A percentile compares a stretch with the other conserved stretches of the same genome.
Evolutionary conservation across 2,888 invertebrate genomes (phyloP).

Genomic region (Drosophila rubida): DNA sequence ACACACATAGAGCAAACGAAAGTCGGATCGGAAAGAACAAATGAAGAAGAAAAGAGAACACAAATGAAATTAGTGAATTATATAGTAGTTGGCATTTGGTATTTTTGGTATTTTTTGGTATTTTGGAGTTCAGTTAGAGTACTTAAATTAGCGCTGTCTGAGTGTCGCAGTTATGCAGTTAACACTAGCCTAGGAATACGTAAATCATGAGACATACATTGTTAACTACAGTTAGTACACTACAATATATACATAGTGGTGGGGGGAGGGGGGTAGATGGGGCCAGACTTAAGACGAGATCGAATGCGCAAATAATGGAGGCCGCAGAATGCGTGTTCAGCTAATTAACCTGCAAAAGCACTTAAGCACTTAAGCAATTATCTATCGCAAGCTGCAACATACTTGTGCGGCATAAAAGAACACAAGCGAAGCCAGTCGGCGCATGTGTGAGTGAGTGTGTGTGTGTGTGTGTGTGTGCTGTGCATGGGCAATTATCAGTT

Average conservation of each 20-base stretch:
- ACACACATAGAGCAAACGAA: slow-evolving; percentile 56
- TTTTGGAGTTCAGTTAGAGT: slow-evolving; percentile 45
- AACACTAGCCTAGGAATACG: slow-evolving; percentile 33
- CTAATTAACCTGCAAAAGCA: slow-evolving; percentile 78
- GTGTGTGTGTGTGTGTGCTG: slow-evolving; percentile 24
- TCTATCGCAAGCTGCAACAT: slow-evolving; percentile 23
- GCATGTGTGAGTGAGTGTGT: slow-evolving; percentile 9
- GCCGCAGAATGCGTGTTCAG: slow-evolving; percentile 50
- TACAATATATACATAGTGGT: too few species aligned
- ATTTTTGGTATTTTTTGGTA: slow-evolving; percentile 1
- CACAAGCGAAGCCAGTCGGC: slow-evolving; percentile 28
- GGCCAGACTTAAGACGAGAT: slow-evolving; percentile 48
- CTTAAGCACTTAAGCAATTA: slow-evolving; percentile 74
- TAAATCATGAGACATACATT: slow-evolving; percentile 35
- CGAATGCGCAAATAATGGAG: slow-evolving; percentile 35
- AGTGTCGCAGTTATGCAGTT: slow-evolving; percentile 18
- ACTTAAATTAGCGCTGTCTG: slow-evolving; percentile 40
- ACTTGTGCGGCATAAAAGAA: slow-evolving; percentile 25
- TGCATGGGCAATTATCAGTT: slow-evolving; percentile 70
- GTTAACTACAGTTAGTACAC: too few species aligned
- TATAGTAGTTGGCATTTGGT: slow-evolving; percentile 41
- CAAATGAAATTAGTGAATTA: slow-evolving; percentile 77
- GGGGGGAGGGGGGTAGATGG: too few species aligned
- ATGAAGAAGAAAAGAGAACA: slow-evolving; percentile 75
- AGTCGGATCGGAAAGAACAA: slow-evolving; percentile 64